Evolutionary conservation across 2,113 vertebrate genomes (phyloP), one percentile per base, ranked within the genome.

Genomic region (Brachypodius melanocephalos): DNA sequence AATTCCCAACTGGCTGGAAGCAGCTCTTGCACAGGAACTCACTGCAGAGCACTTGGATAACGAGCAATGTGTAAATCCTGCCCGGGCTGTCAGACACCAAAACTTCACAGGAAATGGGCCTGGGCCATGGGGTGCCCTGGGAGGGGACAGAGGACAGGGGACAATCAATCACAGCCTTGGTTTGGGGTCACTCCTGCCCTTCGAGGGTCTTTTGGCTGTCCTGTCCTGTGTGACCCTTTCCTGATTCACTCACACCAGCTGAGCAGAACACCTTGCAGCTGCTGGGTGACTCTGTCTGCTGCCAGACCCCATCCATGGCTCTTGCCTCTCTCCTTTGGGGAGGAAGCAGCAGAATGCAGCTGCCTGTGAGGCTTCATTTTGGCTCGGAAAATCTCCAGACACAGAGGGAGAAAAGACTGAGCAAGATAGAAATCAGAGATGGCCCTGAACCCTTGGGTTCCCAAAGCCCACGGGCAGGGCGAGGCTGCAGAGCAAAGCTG

Each of bases 101-200:
- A 61, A 22, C 29, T 36, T 12, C 7, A 10, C 7, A 5, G 20
- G 79, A 61, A 71, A 58, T 1, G 19, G 65, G 75, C 13, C 16
- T 14, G 61, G 68, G 51, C 59, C 19, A 0, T 3, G 54, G 54
- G 3, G 9, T 0, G 25, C 38, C 0, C 16, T 0, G 16, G 19
- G 63, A 52, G 38, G 74, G 48, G 78, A 34, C 46, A 14, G 79
- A 6, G 63, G 20, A 28, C 49, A 55, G 67, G 2, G 57, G 45
- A 31, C n/a, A 46, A 32, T 18, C 61, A 63, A 25, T 36, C 65
- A 63, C 5, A 88, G 58, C 43, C 72, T 57, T 8, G 42, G 5
- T 18, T 63, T 6, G 4, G 72, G 10, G 28, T 5, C 76, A 2
- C 58, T 12, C 5, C 74, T 43, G 71, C 36, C 79, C 88, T 89